phyloP scores from a whole-genome alignment of 2,888 invertebrate genomes.

The Caenorhabditis sinica region DNA sequence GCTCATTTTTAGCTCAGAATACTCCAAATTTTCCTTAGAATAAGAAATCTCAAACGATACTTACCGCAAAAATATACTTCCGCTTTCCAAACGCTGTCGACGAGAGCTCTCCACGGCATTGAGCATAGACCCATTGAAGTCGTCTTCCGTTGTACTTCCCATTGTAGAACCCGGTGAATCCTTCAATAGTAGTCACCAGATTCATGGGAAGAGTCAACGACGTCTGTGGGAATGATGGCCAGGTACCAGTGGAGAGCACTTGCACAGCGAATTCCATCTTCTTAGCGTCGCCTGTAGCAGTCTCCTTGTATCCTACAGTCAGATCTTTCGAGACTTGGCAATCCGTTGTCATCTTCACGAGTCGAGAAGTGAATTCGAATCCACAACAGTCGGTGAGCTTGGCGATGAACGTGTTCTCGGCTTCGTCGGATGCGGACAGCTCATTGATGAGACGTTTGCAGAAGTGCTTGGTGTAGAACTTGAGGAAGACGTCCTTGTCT shows the following conservation, averaged over 20 bases:
- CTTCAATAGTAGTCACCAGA: slow-evolving; percentile 89
- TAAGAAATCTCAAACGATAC: not conserved
- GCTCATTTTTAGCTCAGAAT: not conserved
- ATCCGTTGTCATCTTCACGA: slow-evolving; percentile 99
- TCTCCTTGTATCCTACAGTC: slow-evolving; percentile 43
- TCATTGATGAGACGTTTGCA: slow-evolving; percentile 95
- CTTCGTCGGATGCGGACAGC: slow-evolving; percentile 98
- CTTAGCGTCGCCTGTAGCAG: slow-evolving; percentile 3
- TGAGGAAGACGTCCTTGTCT: slow-evolving; percentile 99
- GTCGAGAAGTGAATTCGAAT: slow-evolving; percentile 98
- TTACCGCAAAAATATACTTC: slow-evolving; percentile 71
- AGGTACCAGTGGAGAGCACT: slow-evolving; percentile 86
- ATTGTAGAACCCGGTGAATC: slow-evolving; percentile 96
- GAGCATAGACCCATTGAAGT: slow-evolving; percentile 91
- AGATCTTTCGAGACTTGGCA: slow-evolving; percentile 93
- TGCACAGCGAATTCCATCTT: slow-evolving; percentile 92
- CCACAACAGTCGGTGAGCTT: slow-evolving; percentile 98
- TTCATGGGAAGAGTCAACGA: slow-evolving; percentile 81
- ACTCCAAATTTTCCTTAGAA: not conserved
- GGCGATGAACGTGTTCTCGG: slow-evolving; percentile 99
- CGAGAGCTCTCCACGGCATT: slow-evolving; percentile 97
- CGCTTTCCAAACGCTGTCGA: slow-evolving; percentile 92
- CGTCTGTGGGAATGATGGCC: slow-evolving; percentile 56
- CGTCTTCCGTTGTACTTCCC: slow-evolving; percentile 95
- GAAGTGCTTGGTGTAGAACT: slow-evolving; percentile 99